Evolutionary conservation across 1,140 invertebrate species (phyloP), one percentile per base, ranked within the genome.

Genomic region (Odontomachus brunneus): DNA sequence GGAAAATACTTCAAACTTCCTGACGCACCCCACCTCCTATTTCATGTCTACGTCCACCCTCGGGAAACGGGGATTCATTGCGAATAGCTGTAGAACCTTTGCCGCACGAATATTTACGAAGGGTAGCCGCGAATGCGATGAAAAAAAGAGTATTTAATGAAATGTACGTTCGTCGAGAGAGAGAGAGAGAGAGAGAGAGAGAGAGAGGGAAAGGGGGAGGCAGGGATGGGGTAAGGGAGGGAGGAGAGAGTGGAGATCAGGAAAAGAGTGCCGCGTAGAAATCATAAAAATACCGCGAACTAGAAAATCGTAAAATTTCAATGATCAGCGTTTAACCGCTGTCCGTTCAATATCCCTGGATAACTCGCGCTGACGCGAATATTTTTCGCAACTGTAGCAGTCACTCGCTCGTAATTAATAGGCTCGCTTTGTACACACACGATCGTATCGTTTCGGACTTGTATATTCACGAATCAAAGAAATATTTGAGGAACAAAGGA

Each of bases 71-170:
- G 75, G 75, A 80, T 80, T 78, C 62, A 78, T 78, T 57, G 65
- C 75, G 75, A 80, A 80, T 80, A 80, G 65, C 75, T 80, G 65
- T 80, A 80, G 75, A 80, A 80, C 51, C 75, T 80, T 80, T 51
- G 65, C 75, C 75, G 75, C 75, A 80, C 75, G 75, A 71, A 80
- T 80, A 80, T 80, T 80, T 80, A 80, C 75, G 75, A 80, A 80
- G 75, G 75, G 51, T 71, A 51, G 33, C n/a, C 65, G 38, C 65
- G 75, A 71, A 57, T 69, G 38, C 22, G n/a, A 22, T 17, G 44
- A 71, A 80, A 63, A 80, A 80, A 71, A 69, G 65, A 48, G 51
- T 80, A 71, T 80, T 78, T 80, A 80, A 80, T 80, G 75, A 80
- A 80, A 80, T 80, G 75, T 59, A 80, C 51, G 75, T 69, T 57